phyloP scores from a whole-genome alignment of 2,888 invertebrate genomes.

The Chorisops tibialis region DNA sequence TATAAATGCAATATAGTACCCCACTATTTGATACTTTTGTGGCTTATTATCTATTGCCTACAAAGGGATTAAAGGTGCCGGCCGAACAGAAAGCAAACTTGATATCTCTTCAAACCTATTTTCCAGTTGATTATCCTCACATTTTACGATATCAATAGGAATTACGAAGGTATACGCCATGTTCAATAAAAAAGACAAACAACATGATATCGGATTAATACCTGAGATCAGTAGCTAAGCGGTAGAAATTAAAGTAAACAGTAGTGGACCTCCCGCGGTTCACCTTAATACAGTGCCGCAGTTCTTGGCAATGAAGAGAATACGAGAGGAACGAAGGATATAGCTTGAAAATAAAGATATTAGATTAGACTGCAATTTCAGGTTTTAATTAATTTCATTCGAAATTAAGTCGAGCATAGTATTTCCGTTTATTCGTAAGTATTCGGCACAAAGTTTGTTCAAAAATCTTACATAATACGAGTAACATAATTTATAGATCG shows the following conservation, averaged over 20 bases:
- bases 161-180: not conserved
- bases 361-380: no score
- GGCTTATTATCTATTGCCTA: slow-evolving; percentile 3
- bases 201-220: slow-evolving; percentile 24
- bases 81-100: slow-evolving; percentile 4
- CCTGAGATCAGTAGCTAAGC: slow-evolving; percentile 21
- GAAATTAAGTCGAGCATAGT: no score
- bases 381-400: no score
- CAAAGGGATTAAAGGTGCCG: slow-evolving; percentile 17
- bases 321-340: no score
- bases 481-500: no score
- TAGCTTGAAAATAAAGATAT: no score
- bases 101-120: slow-evolving; percentile 7
- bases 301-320: no score
- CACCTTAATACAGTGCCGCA: no score
- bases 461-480: no score
- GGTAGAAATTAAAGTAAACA: slow-evolving; percentile 23
- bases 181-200: slow-evolving; percentile 17
- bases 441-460: no score
- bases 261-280: slow-evolving; percentile 20
- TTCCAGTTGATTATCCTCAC: slow-evolving; percentile 13
- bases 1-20: slow-evolving; percentile 10
- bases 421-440: no score
- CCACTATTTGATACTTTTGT: slow-evolving; percentile 22
- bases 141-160: slow-evolving; percentile 5